A percentile compares a stretch with the other conserved stretches of the same genome.
Evolutionary conservation across 2,888 invertebrate species (phyloP).

Genomic region (Leuctra nigra): DNA sequence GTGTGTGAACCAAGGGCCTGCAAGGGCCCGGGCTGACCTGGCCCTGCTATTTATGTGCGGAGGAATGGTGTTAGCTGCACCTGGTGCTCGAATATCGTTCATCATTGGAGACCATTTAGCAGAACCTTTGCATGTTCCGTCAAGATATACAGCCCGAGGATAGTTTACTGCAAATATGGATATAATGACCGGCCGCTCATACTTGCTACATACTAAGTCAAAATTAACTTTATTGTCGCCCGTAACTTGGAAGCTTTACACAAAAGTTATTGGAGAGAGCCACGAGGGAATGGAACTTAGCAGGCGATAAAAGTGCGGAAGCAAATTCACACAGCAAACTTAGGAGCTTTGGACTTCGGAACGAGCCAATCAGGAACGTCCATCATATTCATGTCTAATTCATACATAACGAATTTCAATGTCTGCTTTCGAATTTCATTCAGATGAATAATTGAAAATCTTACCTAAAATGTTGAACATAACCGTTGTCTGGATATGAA

Average conservation of each 20-base stretch:
- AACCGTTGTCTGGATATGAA: no score
- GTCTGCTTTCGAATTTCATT: no score
- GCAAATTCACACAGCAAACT: no score
- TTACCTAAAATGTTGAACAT: no score
- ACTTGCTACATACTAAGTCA: slow-evolving; percentile 23
- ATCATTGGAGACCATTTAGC: slow-evolving; percentile 34
- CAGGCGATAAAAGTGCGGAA: no score
- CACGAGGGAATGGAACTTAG: not conserved
- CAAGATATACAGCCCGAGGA: slow-evolving; percentile 27
- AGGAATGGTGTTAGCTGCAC: slow-evolving; percentile 37
- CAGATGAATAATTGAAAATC: no score
- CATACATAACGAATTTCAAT: no score
- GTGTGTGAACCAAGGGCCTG: not conserved
- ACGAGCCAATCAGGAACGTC: no score
- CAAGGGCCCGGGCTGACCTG: slow-evolving; percentile 5
- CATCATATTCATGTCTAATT: no score
- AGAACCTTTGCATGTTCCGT: slow-evolving; percentile 29
- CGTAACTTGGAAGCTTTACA: not conserved
- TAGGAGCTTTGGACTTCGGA: no score
- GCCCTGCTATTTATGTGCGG: slow-evolving; percentile 29
- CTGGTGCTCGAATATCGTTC: slow-evolving; percentile 35
- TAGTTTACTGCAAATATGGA: slow-evolving; percentile 30
- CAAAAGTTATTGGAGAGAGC: not conserved
- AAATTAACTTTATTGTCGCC: slow-evolving; percentile 20
- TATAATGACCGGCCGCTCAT: slow-evolving; percentile 28